Percentiles rank a stretch among this genome's conserved stretches.
Conservation (phyloP, 2,888 invertebrate genomes). For the Diabrotica balteata region DNA sequence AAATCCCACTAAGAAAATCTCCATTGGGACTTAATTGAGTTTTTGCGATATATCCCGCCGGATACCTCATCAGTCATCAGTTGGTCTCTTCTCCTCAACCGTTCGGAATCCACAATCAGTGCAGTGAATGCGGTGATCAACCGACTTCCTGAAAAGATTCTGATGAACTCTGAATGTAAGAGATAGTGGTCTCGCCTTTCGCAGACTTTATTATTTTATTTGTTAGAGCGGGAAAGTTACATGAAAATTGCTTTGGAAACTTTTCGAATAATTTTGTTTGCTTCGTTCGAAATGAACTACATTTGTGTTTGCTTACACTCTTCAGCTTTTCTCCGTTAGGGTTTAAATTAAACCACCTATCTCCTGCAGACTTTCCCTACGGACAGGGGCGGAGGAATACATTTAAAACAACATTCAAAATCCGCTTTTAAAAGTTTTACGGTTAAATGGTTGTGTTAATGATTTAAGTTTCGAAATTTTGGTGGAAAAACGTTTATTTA, state of each 20-base stretch:
- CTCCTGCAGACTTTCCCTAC: constrained; percentile 23
- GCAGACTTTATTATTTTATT: constrained; percentile 42
- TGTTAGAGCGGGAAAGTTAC: constrained; percentile 39
- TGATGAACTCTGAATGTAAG: constrained; percentile 56
- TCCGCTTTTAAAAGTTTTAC: no score
- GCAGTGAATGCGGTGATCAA: constrained; percentile 54
- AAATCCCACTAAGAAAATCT: constrained; percentile 28
- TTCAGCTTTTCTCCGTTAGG: constrained; percentile 25
- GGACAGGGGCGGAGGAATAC: constrained; percentile 7
- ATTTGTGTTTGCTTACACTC: constrained; percentile 36
- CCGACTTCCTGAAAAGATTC: constrained; percentile 52
- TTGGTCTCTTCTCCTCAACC: constrained; percentile 45
- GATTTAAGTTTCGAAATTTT: no score
- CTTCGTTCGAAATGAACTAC: constrained; percentile 37
- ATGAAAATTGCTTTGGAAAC: constrained; percentile 39
- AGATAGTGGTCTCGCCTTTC: constrained; percentile 50
- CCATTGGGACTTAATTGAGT: constrained; percentile 49
- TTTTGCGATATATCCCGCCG: constrained; percentile 52
- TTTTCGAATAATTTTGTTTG: constrained; percentile 40
- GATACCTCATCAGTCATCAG: constrained; percentile 53
- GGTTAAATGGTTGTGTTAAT: no score
- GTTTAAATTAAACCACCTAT: constrained; percentile 33
- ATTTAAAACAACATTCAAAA: not conserved
- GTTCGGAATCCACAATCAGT: constrained; percentile 46
- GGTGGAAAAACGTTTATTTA: no score